A percentile compares a stretch with the other conserved stretches of the same genome.
phyloP scores from a whole-genome alignment of 1,140 invertebrate species.

The Lordiphosa mommai region DNA sequence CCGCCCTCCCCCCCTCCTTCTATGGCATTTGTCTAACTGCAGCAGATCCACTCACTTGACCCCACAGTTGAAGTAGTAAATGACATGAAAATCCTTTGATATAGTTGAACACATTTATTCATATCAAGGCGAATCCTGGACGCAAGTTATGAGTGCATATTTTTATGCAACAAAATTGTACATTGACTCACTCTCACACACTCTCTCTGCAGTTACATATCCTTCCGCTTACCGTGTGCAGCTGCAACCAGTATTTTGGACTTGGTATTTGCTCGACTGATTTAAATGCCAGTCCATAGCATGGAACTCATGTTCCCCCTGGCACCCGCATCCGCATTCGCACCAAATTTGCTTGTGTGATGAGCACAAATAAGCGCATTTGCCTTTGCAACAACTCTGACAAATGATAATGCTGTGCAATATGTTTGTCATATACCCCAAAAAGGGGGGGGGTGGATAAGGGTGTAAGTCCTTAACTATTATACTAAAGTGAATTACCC shows the following conservation, averaged over 20 bases:
- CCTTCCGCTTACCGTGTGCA: conserved; percentile 8
- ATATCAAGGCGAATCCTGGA: conserved; percentile 44
- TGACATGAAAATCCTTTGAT: conserved; percentile 64
- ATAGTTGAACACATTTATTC: conserved; percentile 54
- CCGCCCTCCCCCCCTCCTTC: neutral
- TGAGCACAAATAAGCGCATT: conserved; percentile 26
- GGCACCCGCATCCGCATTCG: neutral
- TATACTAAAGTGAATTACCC: no score
- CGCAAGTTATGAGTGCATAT: conserved; percentile 58
- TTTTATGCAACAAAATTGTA: conserved; percentile 46
- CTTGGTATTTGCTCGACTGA: conserved; percentile 9
- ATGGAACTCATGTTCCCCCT: neutral
- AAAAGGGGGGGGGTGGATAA: no score
- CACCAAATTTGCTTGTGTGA: conserved; percentile 15
- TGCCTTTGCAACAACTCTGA: conserved; percentile 13
- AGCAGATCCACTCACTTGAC: conserved; percentile 37
- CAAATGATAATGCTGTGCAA: conserved; percentile 51
- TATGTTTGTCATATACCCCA: conserved; percentile 11
- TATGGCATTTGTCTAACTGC: neutral
- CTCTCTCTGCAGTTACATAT: neutral
- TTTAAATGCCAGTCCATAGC: conserved; percentile 5
- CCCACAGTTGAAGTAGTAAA: conserved; percentile 29
- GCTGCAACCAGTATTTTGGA: neutral
- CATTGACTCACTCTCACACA: conserved; percentile 13
- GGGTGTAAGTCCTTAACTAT: no score